Evolutionary conservation across 2,888 invertebrate genomes (phyloP).

Genomic region (Boloria euphrosyne): DNA sequence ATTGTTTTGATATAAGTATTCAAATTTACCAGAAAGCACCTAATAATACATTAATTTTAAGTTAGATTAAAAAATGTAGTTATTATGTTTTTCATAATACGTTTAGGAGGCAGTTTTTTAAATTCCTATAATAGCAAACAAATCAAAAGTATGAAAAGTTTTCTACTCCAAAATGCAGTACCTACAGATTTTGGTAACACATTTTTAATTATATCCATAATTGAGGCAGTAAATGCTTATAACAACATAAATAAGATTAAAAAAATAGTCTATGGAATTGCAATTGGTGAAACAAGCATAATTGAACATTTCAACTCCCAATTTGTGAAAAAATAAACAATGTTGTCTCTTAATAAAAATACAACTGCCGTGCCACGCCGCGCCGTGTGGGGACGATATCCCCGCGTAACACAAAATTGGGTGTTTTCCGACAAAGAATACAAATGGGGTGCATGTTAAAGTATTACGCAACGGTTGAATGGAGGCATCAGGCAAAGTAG

Average conservation of each 20-base stretch:
- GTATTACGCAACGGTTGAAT: constrained; percentile 28
- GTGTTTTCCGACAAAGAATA: constrained; percentile 40
- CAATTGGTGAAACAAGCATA: constrained; percentile 18
- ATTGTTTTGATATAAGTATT: too few relatives aligned
- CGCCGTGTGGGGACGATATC: constrained; percentile 40
- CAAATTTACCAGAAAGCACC: too few relatives aligned
- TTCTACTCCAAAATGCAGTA: too few relatives aligned
- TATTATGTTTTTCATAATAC: too few relatives aligned
- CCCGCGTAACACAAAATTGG: constrained; percentile 39
- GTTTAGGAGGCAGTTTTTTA: too few relatives aligned
- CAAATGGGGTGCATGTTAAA: constrained; percentile 36
- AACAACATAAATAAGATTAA: neutral
- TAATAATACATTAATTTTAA: too few relatives aligned
- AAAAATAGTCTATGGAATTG: neutral
- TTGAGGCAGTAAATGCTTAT: too few relatives aligned
- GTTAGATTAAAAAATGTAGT: too few relatives aligned
- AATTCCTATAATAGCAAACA: too few relatives aligned
- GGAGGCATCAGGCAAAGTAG: constrained; percentile 25
- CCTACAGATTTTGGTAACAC: too few relatives aligned
- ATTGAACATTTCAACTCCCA: constrained; percentile 1
- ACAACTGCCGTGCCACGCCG: constrained; percentile 31
- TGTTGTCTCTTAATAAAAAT: constrained; percentile 36
- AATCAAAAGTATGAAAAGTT: too few relatives aligned
- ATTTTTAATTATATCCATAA: too few relatives aligned
- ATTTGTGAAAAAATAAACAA: constrained; percentile 13